Conservation (phyloP, 2,888 invertebrate species). For the Leucania comma region DNA sequence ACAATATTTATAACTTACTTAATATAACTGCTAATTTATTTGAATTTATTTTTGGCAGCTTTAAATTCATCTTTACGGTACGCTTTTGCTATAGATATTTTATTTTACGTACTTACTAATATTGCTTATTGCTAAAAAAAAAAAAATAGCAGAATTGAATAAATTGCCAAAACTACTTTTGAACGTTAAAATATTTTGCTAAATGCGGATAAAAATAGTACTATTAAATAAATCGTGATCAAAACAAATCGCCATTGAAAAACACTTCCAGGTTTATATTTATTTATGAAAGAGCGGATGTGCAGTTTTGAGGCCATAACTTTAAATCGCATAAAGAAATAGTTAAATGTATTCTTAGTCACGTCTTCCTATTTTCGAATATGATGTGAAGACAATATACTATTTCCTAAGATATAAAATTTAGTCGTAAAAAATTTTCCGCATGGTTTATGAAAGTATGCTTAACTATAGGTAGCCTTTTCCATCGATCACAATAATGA, state of each 20-base stretch:
- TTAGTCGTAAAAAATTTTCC: not conserved
- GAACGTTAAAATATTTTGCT: constrained; percentile 6
- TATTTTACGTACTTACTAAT: not conserved
- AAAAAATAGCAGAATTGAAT: not conserved
- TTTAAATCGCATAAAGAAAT: constrained; percentile 37
- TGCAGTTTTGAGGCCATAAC: constrained; percentile 45
- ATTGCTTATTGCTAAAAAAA: too few relatives aligned
- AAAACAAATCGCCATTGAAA: constrained; percentile 26
- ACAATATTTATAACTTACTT: too few relatives aligned
- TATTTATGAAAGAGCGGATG: constrained; percentile 32
- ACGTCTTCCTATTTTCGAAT: constrained; percentile 19
- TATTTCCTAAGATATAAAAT: constrained; percentile 17
- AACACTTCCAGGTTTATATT: constrained; percentile 34
- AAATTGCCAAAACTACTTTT: not conserved
- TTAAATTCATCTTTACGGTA: not conserved
- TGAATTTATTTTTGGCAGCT: not conserved
- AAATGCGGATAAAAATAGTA: constrained; percentile 6
- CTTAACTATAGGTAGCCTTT: not conserved
- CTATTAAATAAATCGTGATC: constrained; percentile 33
- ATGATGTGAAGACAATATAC: not conserved
- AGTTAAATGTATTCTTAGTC: constrained; percentile 21
- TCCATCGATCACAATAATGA: not conserved
- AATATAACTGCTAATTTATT: too few relatives aligned
- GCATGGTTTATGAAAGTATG: not conserved
- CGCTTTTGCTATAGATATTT: not conserved